Evolutionary conservation across 2,797 vertebrate species (phyloP).

Genomic region (Falco naumanni): DNA sequence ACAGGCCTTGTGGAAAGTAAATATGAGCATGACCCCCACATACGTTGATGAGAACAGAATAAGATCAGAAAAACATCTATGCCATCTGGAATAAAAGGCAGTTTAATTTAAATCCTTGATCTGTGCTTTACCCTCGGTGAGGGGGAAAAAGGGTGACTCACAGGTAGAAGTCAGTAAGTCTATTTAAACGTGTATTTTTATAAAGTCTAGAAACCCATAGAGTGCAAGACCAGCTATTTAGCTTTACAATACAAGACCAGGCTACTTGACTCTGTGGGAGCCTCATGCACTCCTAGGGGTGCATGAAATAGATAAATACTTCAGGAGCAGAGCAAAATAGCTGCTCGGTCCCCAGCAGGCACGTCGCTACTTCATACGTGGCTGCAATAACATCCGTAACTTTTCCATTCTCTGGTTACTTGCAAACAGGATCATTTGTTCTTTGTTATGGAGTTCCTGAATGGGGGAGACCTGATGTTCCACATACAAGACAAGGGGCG

Average conservation of each 20-base stretch:
- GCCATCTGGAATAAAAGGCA: neutral
- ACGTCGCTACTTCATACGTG: neutral
- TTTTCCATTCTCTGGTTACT: neutral
- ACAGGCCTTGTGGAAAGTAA: neutral
- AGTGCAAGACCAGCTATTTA: neutral
- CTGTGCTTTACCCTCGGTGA: neutral
- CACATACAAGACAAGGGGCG: constrained; percentile 98
- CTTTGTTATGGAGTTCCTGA: constrained; percentile 99
- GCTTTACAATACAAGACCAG: neutral
- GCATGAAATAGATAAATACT: neutral
- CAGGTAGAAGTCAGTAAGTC: neutral
- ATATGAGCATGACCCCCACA: neutral
- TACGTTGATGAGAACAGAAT: neutral
- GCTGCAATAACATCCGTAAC: neutral
- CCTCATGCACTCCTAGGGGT: neutral
- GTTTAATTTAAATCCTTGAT: neutral
- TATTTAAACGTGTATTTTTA: neutral
- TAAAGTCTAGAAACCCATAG: neutral
- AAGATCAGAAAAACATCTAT: neutral
- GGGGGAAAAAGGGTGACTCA: neutral
- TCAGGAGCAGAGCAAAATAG: neutral
- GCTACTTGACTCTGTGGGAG: neutral
- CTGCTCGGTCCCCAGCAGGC: neutral
- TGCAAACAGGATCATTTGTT: constrained; percentile 92
- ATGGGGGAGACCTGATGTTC: constrained; percentile 97